phyloP scores from a whole-genome alignment of 2,113 vertebrate species.

The Vidua chalybeata region DNA sequence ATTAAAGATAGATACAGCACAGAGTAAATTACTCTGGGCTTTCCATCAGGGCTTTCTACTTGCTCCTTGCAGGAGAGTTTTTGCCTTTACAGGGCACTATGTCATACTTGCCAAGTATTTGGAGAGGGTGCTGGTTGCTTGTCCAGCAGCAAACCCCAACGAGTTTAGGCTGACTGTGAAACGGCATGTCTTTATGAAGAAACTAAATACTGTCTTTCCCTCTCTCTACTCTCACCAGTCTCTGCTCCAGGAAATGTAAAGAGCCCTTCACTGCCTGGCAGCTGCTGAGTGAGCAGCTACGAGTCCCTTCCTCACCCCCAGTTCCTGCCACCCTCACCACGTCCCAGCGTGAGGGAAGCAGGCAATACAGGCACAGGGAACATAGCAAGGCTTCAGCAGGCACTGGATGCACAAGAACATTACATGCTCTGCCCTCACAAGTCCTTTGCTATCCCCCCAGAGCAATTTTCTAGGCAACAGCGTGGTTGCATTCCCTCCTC shows the following conservation, averaged over 20 bases:
- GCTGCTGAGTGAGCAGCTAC: neutral
- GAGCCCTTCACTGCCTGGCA: neutral
- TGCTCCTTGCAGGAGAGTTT: neutral
- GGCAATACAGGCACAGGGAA: neutral
- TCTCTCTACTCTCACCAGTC: neutral
- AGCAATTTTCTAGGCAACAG: conserved; percentile 59
- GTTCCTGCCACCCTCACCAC: neutral
- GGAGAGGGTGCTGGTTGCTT: neutral
- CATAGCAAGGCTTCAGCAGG: neutral
- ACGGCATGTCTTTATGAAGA: accelerated
- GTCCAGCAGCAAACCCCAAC: neutral
- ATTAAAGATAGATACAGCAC: neutral
- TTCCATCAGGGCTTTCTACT: neutral
- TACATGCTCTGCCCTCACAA: conserved; percentile 52
- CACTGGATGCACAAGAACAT: neutral
- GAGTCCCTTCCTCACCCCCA: neutral
- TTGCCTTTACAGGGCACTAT: neutral
- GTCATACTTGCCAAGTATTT: neutral
- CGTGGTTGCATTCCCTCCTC: conserved; percentile 51
- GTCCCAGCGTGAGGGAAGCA: accelerated
- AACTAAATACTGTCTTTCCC: neutral
- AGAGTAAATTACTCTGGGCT: neutral
- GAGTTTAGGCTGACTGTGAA: neutral
- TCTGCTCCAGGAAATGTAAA: neutral
- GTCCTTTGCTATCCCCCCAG: conserved; percentile 50